These are phyloP conservation scores for Cyanocitta stelleri DNA, from an alignment of 2,113 vertebrate species.

Conservation along the genomic window DNA sequence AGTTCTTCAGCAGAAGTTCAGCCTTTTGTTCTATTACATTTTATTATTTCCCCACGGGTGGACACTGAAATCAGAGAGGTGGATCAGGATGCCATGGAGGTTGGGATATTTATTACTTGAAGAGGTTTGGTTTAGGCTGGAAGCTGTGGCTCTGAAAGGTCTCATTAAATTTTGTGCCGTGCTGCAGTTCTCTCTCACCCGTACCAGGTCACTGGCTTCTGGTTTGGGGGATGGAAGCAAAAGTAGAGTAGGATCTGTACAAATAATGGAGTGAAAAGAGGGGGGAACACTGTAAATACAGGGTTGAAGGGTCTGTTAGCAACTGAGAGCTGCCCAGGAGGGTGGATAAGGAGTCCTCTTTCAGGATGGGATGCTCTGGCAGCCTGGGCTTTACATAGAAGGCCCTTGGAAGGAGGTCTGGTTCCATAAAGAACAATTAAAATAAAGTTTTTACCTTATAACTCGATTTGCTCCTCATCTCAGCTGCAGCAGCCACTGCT, in stretches of 20 bases:
- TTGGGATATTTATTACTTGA: neutral
- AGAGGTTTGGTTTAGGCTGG: neutral
- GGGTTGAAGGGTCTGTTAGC: too few species aligned
- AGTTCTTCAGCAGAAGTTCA: neutral
- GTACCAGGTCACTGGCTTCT: neutral
- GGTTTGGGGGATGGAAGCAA: neutral
- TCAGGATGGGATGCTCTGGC: neutral
- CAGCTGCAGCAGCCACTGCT: neutral
- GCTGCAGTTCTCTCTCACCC: neutral
- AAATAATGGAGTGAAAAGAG: neutral
- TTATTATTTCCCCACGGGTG: neutral
- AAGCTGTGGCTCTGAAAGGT: neutral
- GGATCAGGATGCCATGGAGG: neutral
- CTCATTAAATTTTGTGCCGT: neutral
- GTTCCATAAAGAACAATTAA: neutral
- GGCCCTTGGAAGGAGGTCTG: too few species aligned
- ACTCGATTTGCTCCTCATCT: neutral
- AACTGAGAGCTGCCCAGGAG: neutral
- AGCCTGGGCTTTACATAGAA: neutral
- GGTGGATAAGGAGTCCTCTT: rapidly evolving
- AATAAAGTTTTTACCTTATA: neutral
- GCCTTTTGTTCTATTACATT: neutral
- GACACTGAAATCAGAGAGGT: neutral
- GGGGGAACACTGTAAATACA: rapidly evolving
- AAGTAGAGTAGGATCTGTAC: neutral